A percentile compares a stretch with the other conserved stretches of the same genome.
Conservation (phyloP, 92 coral and sea anemone species). For the Siderastrea siderea region DNA sequence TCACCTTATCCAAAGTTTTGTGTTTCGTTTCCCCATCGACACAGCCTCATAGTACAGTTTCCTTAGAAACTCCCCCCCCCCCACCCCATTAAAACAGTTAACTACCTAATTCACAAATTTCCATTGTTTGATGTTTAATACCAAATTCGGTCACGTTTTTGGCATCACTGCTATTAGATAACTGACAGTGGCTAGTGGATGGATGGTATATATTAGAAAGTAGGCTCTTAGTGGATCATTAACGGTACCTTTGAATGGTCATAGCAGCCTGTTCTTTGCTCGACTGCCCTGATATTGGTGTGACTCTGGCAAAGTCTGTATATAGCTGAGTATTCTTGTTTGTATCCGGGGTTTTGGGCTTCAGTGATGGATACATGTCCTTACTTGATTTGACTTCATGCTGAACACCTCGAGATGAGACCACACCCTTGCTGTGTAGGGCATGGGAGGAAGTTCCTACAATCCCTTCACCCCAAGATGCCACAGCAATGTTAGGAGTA, state of each 20-base stretch:
- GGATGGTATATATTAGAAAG: no score
- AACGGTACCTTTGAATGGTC: conserved; percentile 72
- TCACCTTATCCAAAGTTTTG: no score
- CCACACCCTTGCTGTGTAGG: conserved; percentile 73
- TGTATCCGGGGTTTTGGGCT: conserved; percentile 36
- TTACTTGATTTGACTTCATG: conserved; percentile 77
- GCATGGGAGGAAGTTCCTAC: conserved; percentile 82
- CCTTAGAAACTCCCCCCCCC: background rate
- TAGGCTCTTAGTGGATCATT: no score
- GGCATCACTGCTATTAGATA: background rate
- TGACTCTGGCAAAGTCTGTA: conserved; percentile 67
- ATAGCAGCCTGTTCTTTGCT: conserved; percentile 66
- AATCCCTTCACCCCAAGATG: conserved; percentile 92
- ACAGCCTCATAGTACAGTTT: background rate
- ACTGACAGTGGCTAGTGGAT: no score
- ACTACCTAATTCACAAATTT: no score
- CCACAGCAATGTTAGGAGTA: conserved; percentile 74
- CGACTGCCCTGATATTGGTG: conserved; percentile 48
- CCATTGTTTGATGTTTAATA: no score
- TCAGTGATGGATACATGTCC: conserved; percentile 70
- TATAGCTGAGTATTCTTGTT: conserved; percentile 47
- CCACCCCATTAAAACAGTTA: background rate
- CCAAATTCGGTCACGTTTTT: background rate
- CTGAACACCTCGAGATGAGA: conserved; percentile 78
- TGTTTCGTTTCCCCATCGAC: background rate